phyloP scores from a whole-genome alignment of 2,888 invertebrate genomes.

The Adelognathus sp. region DNA sequence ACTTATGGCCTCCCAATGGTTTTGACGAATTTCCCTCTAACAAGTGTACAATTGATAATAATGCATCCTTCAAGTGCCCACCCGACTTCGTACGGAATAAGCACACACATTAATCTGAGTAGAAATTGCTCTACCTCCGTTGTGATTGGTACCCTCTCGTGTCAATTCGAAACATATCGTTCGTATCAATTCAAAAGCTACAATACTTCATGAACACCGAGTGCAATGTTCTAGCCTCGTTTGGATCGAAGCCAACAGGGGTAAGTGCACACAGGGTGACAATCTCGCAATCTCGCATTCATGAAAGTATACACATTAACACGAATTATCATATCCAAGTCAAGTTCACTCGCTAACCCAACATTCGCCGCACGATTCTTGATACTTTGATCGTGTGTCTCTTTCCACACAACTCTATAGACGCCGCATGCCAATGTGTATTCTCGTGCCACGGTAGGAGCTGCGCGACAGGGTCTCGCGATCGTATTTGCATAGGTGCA shows the following conservation, averaged over 20 bases:
- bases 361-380: neutral
- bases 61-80: no score
- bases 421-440: constrained; percentile 8
- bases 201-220: neutral
- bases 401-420: neutral
- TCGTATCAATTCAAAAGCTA: no score
- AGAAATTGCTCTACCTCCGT: no score
- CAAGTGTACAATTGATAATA: no score
- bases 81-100: no score
- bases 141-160: no score
- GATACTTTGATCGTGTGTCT: neutral
- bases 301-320: neutral
- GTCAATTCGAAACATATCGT: no score
- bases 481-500: constrained; percentile 68
- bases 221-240: no score
- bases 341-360: neutral
- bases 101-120: no score
- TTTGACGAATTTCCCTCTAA: no score
- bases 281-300: neutral
- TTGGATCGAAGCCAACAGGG: no score
- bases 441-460: neutral
- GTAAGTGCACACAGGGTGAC: neutral
- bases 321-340: neutral
- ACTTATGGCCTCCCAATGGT: no score
- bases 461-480: constrained; percentile 1